A percentile compares a stretch with the other conserved stretches of the same genome.
phyloP scores from a whole-genome alignment of 2,113 vertebrate genomes.

The Oceanodroma tethys region DNA sequence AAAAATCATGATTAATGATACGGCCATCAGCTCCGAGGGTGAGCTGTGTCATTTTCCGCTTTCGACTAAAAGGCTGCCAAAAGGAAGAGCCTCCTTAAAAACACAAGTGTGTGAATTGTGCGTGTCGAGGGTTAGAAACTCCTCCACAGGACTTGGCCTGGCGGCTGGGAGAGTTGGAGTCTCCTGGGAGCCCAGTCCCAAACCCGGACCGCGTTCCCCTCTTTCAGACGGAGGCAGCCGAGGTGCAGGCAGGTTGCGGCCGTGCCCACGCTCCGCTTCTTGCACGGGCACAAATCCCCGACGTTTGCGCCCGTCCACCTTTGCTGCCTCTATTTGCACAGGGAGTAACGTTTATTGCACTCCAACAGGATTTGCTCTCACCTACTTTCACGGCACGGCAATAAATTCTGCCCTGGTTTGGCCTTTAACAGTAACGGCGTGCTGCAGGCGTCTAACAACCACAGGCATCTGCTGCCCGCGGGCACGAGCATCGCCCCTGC shows the following conservation, averaged over 20 bases:
- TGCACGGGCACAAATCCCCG: fast-evolving
- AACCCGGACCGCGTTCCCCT: fast-evolving
- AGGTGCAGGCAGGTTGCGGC: fast-evolving
- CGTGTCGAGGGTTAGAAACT: fast-evolving
- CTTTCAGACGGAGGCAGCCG: fast-evolving
- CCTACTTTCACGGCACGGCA: fast-evolving
- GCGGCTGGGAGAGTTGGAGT: fast-evolving
- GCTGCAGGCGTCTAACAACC: neutral
- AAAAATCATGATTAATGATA: neutral
- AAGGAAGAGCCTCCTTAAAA: neutral
- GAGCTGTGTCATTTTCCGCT: neutral
- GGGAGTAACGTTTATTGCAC: fast-evolving
- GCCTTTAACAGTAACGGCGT: neutral
- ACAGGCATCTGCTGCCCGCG: neutral
- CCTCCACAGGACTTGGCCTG: neutral
- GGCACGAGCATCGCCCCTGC: neutral
- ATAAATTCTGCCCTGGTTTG: neutral
- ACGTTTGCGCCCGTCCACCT: fast-evolving
- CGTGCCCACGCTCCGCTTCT: neutral
- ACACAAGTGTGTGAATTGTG: neutral
- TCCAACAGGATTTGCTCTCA: fast-evolving
- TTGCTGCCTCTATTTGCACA: fast-evolving
- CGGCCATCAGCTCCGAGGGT: fast-evolving
- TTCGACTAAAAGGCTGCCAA: neutral
- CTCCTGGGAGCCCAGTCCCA: fast-evolving